A percentile compares a stretch with the other conserved stretches of the same genome.
Evolutionary conservation across 2,113 vertebrate species (phyloP).

Genomic region (Phycodurus eques): DNA sequence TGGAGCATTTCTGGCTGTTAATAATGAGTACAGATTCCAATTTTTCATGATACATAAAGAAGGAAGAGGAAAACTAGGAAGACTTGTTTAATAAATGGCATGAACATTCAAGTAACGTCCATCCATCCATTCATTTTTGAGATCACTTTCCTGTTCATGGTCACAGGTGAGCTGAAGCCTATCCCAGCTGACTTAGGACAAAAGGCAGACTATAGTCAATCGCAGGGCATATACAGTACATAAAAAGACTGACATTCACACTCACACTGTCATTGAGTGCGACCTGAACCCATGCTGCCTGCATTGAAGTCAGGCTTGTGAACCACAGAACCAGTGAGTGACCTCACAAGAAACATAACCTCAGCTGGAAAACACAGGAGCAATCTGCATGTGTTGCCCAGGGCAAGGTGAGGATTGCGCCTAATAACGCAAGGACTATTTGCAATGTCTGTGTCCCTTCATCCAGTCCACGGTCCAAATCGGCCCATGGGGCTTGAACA

Average conservation of each 20-base stretch:
- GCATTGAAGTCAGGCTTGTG: not conserved
- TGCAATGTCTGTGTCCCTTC: too few species aligned
- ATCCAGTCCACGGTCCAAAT: too few species aligned
- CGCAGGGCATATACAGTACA: not conserved
- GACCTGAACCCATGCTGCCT: not conserved
- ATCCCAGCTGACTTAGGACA: not conserved
- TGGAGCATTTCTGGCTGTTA: constrained; percentile 19
- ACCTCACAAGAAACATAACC: not conserved
- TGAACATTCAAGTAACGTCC: not conserved
- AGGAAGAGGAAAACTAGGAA: not conserved
- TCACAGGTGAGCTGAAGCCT: too few species aligned
- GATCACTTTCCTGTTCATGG: not conserved
- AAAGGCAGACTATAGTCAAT: not conserved
- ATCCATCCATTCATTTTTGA: not conserved
- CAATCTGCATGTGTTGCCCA: not conserved
- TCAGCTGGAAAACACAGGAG: not conserved
- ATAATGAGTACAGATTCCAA: constrained; percentile 17
- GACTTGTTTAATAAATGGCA: not conserved
- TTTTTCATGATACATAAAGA: constrained; percentile 29
- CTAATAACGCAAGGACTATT: too few species aligned
- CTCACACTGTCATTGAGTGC: not conserved
- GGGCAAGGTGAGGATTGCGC: too few species aligned
- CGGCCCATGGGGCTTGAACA: too few species aligned
- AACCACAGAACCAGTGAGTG: not conserved
- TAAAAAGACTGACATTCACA: too few species aligned